phyloP scores from a whole-genome alignment of 1,140 invertebrate species.

The Saccostrea glomerata region DNA sequence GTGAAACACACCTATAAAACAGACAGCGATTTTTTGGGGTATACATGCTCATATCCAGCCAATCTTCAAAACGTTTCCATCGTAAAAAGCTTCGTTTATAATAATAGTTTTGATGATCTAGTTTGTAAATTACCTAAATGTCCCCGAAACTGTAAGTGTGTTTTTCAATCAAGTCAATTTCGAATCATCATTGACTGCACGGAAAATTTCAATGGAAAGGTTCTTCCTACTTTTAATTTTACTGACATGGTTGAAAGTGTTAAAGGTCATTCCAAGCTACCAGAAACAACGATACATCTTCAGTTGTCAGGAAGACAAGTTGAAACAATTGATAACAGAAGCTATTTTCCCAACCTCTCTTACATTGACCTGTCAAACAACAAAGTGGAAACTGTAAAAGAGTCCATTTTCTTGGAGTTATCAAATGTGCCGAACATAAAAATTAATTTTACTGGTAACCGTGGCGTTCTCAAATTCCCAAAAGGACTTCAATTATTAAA shows the following conservation, averaged over 20 bases:
- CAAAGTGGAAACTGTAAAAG: neutral
- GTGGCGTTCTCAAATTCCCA: neutral
- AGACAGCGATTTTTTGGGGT: neutral
- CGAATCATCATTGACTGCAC: neutral
- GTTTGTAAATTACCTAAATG: neutral
- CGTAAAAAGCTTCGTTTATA: neutral
- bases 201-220: neutral
- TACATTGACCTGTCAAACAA: neutral
- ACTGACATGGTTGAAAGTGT: neutral
- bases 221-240: neutral
- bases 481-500: neutral
- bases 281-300: neutral
- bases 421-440: neutral
- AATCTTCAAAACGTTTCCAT: neutral
- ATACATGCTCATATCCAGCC: neutral
- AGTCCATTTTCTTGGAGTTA: neutral
- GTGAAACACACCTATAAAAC: neutral
- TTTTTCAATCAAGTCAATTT: neutral
- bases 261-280: neutral
- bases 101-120: neutral
- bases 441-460: neutral
- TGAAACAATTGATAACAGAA: neutral
- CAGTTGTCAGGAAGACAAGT: neutral
- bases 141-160: neutral
- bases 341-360: neutral